These are phyloP conservation scores for Marronus borbonicus DNA, from an alignment of 2,888 invertebrate genomes.

Conservation along the genomic window DNA sequence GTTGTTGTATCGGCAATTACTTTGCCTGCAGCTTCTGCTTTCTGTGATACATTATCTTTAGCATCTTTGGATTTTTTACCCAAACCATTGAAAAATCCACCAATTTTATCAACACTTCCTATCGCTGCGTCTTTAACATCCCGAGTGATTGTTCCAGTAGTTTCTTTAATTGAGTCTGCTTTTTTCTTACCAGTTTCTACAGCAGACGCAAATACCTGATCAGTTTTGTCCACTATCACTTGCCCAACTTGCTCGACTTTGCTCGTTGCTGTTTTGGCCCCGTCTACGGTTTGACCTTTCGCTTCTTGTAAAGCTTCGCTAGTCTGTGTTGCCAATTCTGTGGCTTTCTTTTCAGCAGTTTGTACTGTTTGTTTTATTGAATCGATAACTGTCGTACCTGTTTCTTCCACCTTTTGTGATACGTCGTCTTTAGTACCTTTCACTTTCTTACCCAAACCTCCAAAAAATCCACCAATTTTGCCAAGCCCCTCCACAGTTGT, in stretches of 20 bases:
- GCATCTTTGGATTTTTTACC: slow-evolving; percentile 49
- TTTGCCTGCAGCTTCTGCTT: slow-evolving; percentile 6
- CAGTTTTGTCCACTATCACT: slow-evolving; percentile 21
- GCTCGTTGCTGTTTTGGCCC: not conserved
- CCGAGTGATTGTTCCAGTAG: slow-evolving; percentile 50
- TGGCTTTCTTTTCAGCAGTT: slow-evolving; percentile 44
- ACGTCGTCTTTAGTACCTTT: slow-evolving; percentile 58
- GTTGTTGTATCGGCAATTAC: slow-evolving; percentile 24
- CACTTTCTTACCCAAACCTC: slow-evolving; percentile 53
- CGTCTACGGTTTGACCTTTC: slow-evolving; percentile 15
- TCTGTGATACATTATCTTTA: slow-evolving; percentile 41
- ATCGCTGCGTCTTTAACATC: slow-evolving; percentile 50
- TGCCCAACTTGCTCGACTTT: slow-evolving; percentile 41
- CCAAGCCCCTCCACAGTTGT: slow-evolving; percentile 50
- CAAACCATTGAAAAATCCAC: slow-evolving; percentile 59
- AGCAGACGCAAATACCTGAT: not conserved
- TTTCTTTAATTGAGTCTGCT: slow-evolving; percentile 46
- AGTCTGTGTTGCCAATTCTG: slow-evolving; percentile 48
- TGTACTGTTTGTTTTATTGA: slow-evolving; percentile 29
- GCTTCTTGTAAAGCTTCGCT: slow-evolving; percentile 20
- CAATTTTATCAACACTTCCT: slow-evolving; percentile 62
- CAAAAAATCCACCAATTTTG: slow-evolving; percentile 53
- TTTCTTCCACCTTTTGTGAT: slow-evolving; percentile 33
- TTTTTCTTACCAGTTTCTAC: slow-evolving; percentile 38
- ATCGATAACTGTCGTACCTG: slow-evolving; percentile 6